Base-by-base conservation (phyloP, 2,888 invertebrate genomes). In the Unio pictorum region DNA sequence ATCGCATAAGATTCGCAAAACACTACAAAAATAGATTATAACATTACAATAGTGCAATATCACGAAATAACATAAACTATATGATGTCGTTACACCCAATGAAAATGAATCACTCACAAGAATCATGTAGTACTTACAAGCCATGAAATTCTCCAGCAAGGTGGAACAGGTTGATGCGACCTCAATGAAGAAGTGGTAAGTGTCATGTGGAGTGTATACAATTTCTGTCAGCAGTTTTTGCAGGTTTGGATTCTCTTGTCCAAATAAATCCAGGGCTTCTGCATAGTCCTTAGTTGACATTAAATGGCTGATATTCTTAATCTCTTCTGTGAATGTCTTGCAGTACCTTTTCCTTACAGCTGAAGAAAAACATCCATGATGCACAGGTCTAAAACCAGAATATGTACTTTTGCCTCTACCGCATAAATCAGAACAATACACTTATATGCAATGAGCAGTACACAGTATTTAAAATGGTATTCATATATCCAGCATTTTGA, bases 151-250 rank as follows among this genome's bases (percentile, higher is more conserved):
- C 59, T 66, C 66, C 30, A 66, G 57, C 18, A 66, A 1, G 17
- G 34, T 54, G 6, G 66, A 59, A 34, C 66, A 66, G 6, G 54
- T 28, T 28, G n/a, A 58, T 11, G 34, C 66, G 20, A 66, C 60
- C 30, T 66, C 59, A 18, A 66, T 66, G 59, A 56, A 66, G 59
- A 66, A 66, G n/a, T 58, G 30, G 59, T 66, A 66, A 11, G 66
- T 66, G 23, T 66, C 66, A 45, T 66, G 58, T 15, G 34, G 57
- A 18, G 60, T 26, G 54, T 66, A 66, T 23, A 66, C 45, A 8
- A 66, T 59, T 23, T 66, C 66, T 7, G 66, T 66, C 56, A 66
- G 60, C n/a, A 66, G 54, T 17, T 66, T 55, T 59, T 66, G 66
- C 8, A 66, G 66, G 34, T 66, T 66, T 11, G 66, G 66, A 55